Percentiles rank a stretch among this genome's conserved stretches.
These are phyloP conservation scores for Hyla sarda DNA, from an alignment of 2,113 vertebrate genomes.

Conservation along the genomic window DNA sequence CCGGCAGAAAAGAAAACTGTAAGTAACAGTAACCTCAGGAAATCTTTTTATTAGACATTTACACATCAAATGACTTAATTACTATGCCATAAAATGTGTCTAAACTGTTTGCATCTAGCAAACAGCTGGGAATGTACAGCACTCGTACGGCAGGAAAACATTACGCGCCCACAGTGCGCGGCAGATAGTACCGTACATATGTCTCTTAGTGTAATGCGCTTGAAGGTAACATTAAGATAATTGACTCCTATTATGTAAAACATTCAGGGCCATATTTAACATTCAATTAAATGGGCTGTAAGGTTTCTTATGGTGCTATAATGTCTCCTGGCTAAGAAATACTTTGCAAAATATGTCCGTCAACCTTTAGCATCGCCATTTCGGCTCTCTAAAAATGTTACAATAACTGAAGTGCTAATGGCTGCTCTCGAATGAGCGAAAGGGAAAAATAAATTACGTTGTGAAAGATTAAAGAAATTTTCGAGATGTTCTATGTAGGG, in stretches of 20 bases:
- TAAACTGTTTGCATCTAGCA: slow-evolving; percentile 25
- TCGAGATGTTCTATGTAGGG: background rate
- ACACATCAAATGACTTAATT: slow-evolving; percentile 50
- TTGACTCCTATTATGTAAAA: slow-evolving; percentile 52
- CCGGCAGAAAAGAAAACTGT: slow-evolving; percentile 38
- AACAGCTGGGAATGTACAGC: slow-evolving; percentile 43
- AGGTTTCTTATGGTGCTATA: slow-evolving; percentile 8
- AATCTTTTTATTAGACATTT: slow-evolving; percentile 49
- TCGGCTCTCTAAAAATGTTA: slow-evolving; percentile 3
- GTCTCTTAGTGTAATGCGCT: slow-evolving; percentile 18
- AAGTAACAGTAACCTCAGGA: slow-evolving; percentile 57
- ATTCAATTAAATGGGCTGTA: slow-evolving; percentile 45
- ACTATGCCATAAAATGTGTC: slow-evolving; percentile 36
- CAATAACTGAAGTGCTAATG: background rate
- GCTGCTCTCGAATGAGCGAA: background rate
- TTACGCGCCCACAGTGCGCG: slow-evolving; percentile 2
- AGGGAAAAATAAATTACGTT: background rate
- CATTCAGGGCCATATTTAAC: slow-evolving; percentile 40
- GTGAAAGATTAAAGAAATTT: background rate
- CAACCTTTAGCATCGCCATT: slow-evolving; percentile 36
- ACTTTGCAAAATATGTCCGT: slow-evolving; percentile 20
- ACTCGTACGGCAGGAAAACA: slow-evolving; percentile 6
- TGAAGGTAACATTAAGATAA: slow-evolving; percentile 53
- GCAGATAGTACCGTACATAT: slow-evolving; percentile 35
- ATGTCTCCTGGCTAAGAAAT: slow-evolving; percentile 3